Evolutionary conservation across 1,140 invertebrate genomes (phyloP).

Genomic region (Psilanteris sp.): DNA sequence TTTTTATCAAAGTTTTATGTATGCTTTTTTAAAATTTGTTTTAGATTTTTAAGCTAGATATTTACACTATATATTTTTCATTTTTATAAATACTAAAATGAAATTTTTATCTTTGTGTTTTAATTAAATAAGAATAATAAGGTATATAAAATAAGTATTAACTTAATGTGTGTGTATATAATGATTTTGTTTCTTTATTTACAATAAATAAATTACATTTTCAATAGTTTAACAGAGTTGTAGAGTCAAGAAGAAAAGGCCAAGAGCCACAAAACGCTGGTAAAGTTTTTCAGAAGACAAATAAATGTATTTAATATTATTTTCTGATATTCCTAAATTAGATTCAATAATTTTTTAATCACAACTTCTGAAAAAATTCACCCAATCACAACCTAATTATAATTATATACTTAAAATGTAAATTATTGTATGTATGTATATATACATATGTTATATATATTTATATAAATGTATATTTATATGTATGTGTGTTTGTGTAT

Average conservation of each 20-base stretch:
- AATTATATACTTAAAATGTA: conserved; percentile 2
- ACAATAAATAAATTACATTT: conserved; percentile 80
- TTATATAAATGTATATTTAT: no score
- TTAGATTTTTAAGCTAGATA: no score
- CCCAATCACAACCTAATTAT: no score
- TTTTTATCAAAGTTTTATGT: no score
- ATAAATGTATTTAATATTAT: conserved; percentile 6
- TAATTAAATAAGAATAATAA: no score
- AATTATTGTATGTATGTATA: not conserved
- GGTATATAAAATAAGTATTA: not conserved
- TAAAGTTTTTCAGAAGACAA: conserved; percentile 57
- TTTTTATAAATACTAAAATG: no score
- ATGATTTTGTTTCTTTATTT: conserved; percentile 76
- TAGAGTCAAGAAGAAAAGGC: conserved; percentile 69
- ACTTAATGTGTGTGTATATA: conserved; percentile 66
- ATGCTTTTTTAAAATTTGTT: no score
- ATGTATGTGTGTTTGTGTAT: no score
- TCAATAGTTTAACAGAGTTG: conserved; percentile 74
- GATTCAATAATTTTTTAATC: no score
- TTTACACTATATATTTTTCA: no score
- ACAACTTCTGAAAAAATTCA: conserved; percentile 13
- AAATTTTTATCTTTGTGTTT: no score
- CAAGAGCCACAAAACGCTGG: conserved; percentile 62
- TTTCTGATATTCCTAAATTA: conserved; percentile 29
- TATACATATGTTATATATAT: conserved; percentile 67